phyloP scores from a whole-genome alignment of 2,888 invertebrate species.

The Trichopria drosophilae region DNA sequence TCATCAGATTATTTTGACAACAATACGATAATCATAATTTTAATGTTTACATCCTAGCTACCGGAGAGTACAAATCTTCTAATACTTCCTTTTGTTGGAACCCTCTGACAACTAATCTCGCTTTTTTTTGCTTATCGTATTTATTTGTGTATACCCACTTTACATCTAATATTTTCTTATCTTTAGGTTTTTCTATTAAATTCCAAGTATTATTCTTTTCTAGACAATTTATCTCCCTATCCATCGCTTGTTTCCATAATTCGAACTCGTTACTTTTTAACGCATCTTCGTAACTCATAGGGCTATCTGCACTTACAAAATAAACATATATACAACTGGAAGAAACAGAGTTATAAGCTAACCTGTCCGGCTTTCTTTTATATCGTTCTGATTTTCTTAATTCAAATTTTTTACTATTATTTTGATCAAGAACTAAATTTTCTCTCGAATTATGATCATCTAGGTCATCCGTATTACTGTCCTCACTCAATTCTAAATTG shows the following conservation, averaged over 20 bases:
- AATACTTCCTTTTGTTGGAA: conserved; percentile 6
- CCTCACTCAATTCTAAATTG: too few species aligned
- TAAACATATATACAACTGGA: not conserved
- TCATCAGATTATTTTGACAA: conserved; percentile 15
- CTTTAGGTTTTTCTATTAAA: not conserved
- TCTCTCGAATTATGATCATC: too few species aligned
- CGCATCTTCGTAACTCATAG: not conserved
- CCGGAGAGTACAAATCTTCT: conserved; percentile 2
- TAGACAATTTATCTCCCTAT: not conserved
- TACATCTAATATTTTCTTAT: not conserved
- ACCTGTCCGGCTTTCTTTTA: too few species aligned
- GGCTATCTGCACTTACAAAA: conserved; percentile 1
- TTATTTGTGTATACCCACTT: conserved; percentile 4
- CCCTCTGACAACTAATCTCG: not conserved
- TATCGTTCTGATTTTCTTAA: too few species aligned
- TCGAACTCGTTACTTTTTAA: not conserved
- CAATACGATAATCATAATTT: conserved; percentile 15
- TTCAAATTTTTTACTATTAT: too few species aligned
- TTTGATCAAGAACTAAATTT: too few species aligned
- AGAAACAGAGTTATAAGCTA: too few species aligned
- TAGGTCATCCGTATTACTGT: too few species aligned
- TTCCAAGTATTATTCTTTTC: not conserved
- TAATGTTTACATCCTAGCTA: conserved; percentile 2
- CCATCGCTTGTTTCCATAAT: not conserved
- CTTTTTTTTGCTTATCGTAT: conserved; percentile 1